These are phyloP conservation scores for Hermodice carunculata DNA, from an alignment of 2,888 invertebrate species.

Conservation along the genomic window DNA sequence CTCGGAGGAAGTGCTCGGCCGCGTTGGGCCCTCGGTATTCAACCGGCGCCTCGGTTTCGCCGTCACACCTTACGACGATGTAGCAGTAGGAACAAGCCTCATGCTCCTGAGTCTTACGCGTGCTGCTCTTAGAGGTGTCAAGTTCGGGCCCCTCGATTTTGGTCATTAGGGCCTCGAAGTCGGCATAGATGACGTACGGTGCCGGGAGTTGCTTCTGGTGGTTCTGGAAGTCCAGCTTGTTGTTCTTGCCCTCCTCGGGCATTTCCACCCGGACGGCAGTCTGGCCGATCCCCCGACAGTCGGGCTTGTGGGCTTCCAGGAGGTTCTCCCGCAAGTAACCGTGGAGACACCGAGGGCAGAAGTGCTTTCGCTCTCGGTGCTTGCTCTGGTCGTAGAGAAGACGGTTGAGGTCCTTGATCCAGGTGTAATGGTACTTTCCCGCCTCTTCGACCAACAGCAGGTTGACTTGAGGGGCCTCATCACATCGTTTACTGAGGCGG, in stretches of 20 bases:
- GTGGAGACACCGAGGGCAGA: conserved; percentile 28
- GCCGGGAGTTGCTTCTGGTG: background rate
- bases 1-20: conserved; percentile 3
- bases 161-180: conserved; percentile 1
- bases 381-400: conserved; percentile 4
- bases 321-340: conserved; percentile 16
- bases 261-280: too few relatives aligned
- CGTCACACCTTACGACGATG: conserved; percentile 32
- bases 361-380: background rate
- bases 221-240: too few relatives aligned
- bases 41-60: too few relatives aligned
- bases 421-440: conserved; percentile 27
- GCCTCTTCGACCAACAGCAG: conserved; percentile 19
- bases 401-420: conserved; percentile 26
- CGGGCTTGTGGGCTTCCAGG: conserved; percentile 10
- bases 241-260: too few relatives aligned
- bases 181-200: conserved; percentile 12
- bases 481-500: conserved; percentile 20
- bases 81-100: conserved; percentile 27
- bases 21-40: conserved; percentile 24
- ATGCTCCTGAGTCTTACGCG: conserved; percentile 14
- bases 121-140: background rate
- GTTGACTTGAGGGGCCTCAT: conserved; percentile 11
- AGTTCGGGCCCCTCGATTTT: background rate
- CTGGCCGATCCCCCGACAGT: background rate